Evolutionary conservation across 2,113 vertebrate genomes (phyloP).

Genomic region (Lethenteron reissneri): DNA sequence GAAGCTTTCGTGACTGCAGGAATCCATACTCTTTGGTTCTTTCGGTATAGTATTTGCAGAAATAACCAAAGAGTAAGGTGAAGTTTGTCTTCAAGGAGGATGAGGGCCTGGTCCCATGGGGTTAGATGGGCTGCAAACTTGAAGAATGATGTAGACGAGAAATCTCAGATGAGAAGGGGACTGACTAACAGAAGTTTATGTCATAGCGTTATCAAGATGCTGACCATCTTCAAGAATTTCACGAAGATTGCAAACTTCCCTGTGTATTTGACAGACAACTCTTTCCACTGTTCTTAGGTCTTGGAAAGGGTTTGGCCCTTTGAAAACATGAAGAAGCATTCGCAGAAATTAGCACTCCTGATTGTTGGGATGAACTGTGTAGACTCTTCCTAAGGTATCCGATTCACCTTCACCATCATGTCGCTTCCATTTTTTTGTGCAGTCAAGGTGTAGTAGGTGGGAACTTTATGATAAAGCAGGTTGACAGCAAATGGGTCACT

Average conservation of each 20-base stretch:
- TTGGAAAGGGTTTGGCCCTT: not conserved
- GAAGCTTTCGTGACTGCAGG: no score
- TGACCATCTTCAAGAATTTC: not conserved
- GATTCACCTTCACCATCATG: no score
- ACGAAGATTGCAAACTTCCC: not conserved
- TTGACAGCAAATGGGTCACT: no score
- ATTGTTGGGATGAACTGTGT: not conserved
- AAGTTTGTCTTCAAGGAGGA: no score
- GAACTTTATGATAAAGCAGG: no score
- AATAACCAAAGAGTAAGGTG: no score
- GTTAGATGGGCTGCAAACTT: not conserved
- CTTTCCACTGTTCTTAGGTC: not conserved
- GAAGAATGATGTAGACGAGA: not conserved
- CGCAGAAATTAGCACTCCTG: not conserved
- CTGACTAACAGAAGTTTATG: not conserved
- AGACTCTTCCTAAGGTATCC: no score
- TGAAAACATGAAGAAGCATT: not conserved
- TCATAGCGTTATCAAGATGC: not conserved
- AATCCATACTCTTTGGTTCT: no score
- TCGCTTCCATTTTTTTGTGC: no score
- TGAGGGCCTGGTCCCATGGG: not conserved
- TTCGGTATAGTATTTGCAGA: no score
- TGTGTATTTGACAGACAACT: not conserved
- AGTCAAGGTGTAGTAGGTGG: no score
- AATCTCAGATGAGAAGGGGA: not conserved